Conservation (phyloP, 2,888 invertebrate genomes). For the Perdita meconis region DNA sequence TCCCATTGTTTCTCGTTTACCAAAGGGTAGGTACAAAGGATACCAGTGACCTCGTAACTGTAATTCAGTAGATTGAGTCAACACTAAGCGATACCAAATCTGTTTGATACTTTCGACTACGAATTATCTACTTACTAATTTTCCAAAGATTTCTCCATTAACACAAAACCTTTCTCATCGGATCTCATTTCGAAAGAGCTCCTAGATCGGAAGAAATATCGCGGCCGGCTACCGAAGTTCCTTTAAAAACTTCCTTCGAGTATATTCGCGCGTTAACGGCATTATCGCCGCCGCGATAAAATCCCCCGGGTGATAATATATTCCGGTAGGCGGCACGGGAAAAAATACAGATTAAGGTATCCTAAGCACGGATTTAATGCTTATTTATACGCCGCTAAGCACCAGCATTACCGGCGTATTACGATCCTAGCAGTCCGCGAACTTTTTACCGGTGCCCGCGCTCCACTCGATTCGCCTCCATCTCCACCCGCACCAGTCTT, state of each 20-base stretch:
- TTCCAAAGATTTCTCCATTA: not conserved
- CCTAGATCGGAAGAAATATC: conserved; percentile 16
- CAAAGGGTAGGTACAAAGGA: too few relatives aligned
- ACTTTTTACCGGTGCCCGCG: not conserved
- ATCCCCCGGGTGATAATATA: conserved; percentile 80
- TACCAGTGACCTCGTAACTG: too few relatives aligned
- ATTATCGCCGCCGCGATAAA: conserved; percentile 80
- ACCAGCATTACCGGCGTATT: conserved; percentile 82
- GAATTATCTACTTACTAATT: not conserved
- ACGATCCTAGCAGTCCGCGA: conserved; percentile 53
- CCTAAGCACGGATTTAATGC: conserved; percentile 84
- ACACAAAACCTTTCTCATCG: not conserved
- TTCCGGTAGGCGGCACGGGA: conserved; percentile 75
- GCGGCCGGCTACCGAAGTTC: conserved; percentile 39
- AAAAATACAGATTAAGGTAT: conserved; percentile 83
- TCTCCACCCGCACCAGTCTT: conserved; percentile 2
- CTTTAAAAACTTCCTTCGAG: conserved; percentile 64
- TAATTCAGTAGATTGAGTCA: too few relatives aligned
- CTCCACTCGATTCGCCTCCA: conserved; percentile 29
- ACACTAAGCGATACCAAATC: too few relatives aligned
- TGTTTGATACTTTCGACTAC: too few relatives aligned
- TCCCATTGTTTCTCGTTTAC: too few relatives aligned
- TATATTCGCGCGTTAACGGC: conserved; percentile 70
- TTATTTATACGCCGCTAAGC: conserved; percentile 84
- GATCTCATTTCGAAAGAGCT: not conserved